phyloP scores from a whole-genome alignment of 2,797 vertebrate species.

The Ctenosaura bakeri region DNA sequence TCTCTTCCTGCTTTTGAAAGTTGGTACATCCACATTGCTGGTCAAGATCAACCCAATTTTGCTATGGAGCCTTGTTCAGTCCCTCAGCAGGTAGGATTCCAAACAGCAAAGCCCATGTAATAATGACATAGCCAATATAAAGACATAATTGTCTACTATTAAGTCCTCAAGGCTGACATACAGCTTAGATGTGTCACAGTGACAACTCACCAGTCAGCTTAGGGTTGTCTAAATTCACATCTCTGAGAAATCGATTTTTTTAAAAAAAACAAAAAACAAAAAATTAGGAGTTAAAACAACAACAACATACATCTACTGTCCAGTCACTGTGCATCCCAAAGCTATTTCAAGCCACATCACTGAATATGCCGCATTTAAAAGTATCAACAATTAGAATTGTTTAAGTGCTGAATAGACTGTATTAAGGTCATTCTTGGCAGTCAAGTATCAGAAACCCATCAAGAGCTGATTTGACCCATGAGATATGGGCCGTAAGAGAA shows the following conservation, averaged over 20 bases:
- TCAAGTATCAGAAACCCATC: neutral
- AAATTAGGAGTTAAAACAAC: neutral
- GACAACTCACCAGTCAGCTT: neutral
- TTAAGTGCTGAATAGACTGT: neutral
- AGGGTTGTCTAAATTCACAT: neutral
- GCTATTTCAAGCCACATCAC: neutral
- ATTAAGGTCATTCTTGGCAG: neutral
- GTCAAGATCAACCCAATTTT: neutral
- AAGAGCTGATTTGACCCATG: neutral
- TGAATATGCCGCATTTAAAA: neutral
- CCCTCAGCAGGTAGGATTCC: neutral
- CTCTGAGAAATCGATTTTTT: neutral
- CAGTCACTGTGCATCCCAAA: neutral
- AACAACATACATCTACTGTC: neutral
- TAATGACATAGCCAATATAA: neutral
- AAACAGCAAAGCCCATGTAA: neutral
- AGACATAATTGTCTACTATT: neutral
- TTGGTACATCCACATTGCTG: neutral
- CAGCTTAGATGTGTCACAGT: neutral
- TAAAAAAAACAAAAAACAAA: too few species aligned
- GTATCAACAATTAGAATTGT: neutral
- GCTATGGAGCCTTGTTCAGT: neutral
- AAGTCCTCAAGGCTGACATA: neutral
- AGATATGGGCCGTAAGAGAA: neutral
- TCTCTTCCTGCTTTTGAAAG: neutral